A percentile compares a stretch with the other conserved stretches of the same genome.
These are phyloP conservation scores for Apoderus coryli DNA, from an alignment of 2,888 invertebrate species.

Conservation along the genomic window DNA sequence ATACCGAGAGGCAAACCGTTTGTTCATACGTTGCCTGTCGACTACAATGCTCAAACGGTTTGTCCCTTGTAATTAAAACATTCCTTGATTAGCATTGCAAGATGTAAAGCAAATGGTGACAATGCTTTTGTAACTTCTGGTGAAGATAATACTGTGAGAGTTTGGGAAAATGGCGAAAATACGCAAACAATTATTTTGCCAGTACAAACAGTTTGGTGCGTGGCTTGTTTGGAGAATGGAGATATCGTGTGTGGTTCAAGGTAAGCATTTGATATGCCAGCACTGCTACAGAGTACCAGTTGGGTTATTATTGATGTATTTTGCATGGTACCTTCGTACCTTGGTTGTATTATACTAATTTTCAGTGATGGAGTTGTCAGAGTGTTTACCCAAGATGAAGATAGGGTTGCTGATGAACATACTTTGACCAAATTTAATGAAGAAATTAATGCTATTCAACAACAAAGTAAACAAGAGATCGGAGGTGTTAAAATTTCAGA, in stretches of 20 bases:
- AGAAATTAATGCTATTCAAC: constrained; percentile 49
- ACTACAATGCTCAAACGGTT: too few relatives aligned
- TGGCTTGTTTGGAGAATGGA: constrained; percentile 65
- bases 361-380: constrained; percentile 83
- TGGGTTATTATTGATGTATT: too few relatives aligned
- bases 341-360: too few relatives aligned
- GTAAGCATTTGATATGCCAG: too few relatives aligned
- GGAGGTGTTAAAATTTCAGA: constrained; percentile 78
- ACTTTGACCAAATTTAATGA: constrained; percentile 53
- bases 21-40: too few relatives aligned
- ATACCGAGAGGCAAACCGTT: too few relatives aligned
- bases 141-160: constrained; percentile 74
- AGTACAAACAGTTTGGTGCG: constrained; percentile 80
- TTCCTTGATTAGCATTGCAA: constrained; percentile 43
- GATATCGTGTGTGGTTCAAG: constrained; percentile 75
- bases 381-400: constrained; percentile 64
- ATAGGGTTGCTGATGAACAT: constrained; percentile 50
- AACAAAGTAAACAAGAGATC: constrained; percentile 52
- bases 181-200: constrained; percentile 61
- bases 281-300: too few relatives aligned
- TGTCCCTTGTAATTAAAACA: too few relatives aligned
- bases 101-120: constrained; percentile 39
- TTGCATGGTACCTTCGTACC: too few relatives aligned
- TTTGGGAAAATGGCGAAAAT: constrained; percentile 58
- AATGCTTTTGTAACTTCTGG: constrained; percentile 64